phyloP scores from a whole-genome alignment of 2,797 vertebrate genomes.

The Tiaroga cobitis region DNA sequence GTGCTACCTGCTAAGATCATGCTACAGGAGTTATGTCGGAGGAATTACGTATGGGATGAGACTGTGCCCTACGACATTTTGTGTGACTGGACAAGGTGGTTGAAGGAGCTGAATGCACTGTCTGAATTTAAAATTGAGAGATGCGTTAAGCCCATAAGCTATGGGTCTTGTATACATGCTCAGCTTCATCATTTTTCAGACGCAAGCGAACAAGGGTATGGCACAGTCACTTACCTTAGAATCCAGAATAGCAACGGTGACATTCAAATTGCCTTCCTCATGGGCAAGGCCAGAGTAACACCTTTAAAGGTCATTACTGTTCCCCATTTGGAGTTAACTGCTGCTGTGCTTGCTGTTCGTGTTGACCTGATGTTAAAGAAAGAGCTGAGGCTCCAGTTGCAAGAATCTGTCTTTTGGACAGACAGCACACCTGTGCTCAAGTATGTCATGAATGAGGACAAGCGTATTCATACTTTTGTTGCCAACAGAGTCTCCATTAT shows the following conservation, averaged over 20 bases:
- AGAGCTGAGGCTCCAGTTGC: constrained; percentile 30
- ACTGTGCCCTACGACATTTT: too few relatives aligned
- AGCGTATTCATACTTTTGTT: too few relatives aligned
- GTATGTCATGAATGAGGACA: constrained; percentile 2
- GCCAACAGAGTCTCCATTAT: background rate
- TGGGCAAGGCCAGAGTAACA: background rate
- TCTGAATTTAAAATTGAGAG: too few relatives aligned
- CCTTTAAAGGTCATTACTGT: constrained; percentile 30
- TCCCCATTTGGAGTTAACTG: background rate
- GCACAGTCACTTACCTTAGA: constrained; percentile 42
- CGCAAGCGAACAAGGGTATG: constrained; percentile 33
- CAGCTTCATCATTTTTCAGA: constrained; percentile 47
- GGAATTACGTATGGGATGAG: too few relatives aligned
- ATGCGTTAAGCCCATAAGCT: too few relatives aligned
- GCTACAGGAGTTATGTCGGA: too few relatives aligned
- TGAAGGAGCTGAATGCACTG: too few relatives aligned
- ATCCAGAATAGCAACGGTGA: background rate
- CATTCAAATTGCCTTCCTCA: too few relatives aligned
- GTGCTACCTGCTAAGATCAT: too few relatives aligned
- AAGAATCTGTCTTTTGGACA: background rate
- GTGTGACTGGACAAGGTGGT: too few relatives aligned
- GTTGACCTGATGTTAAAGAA: constrained; percentile 41
- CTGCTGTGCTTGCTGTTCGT: constrained; percentile 29
- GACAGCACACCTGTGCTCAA: background rate
- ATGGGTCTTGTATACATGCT: background rate